Base-by-base conservation (phyloP, 2,113 vertebrate species). In the Heterochromis multidens region DNA sequence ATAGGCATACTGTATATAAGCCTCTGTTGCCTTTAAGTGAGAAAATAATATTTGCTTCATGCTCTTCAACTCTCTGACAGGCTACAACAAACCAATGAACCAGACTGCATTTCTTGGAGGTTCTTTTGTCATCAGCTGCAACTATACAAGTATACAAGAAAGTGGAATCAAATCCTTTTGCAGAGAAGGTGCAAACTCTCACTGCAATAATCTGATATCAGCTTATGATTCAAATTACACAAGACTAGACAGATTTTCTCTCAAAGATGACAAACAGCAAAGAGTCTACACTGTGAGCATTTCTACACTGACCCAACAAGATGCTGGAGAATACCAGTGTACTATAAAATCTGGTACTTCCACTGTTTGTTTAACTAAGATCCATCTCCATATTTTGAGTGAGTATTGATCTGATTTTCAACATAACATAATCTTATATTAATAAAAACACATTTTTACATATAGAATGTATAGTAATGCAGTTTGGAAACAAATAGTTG, bases 241-340 rank as follows among this genome's bases (percentile, higher is more conserved):
- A 35, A 17, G 33, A 46, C 37, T 1, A 35, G 33, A 5, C 11
- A 86, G 57, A 21, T 74, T 63, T 76, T 46, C 56, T 58, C 59
- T 88, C 16, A 60, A 21, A 35, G 37, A 70, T 17, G 23, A 77
- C 54, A 63, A 59, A 60, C 13, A 63, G 17, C 23, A 31, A 21
- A 23, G 52, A 58, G 9, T 65, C 78, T 88, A 87, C 87, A 91
- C 46, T 27, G 88, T 92, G 65, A 83, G 2, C 12, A 61, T 94
- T 35, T 29, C 54, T 40, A 29, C 4, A 10, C 40, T 77, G 91
- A 92, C 76, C 33, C 60, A 27, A 70, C 61, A 88, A 14, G 81
- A 77, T 86, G 83, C 80, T 86, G 90, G 86, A 86, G 82, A 10
- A 52, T 92, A 92, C 82, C 74, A 43, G 76, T 94, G 91, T 87